phyloP scores from a whole-genome alignment of 2,113 vertebrate genomes.

The Uria lomvia region DNA sequence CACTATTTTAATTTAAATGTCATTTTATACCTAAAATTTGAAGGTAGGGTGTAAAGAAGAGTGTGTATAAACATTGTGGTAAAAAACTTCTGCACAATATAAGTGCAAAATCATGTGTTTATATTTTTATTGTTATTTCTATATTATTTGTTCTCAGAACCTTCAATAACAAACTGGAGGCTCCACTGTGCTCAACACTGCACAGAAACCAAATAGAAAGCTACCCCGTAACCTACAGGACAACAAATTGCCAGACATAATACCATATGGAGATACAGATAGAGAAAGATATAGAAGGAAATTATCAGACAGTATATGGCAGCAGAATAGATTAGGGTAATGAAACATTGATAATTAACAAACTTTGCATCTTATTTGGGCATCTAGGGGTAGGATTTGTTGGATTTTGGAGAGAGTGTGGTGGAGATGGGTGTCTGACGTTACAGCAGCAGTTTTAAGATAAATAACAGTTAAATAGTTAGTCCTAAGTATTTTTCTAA shows the following conservation, averaged over 20 bases:
- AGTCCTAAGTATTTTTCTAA: background rate
- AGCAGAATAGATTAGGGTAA: background rate
- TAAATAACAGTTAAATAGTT: too few relatives aligned
- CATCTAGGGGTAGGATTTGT: background rate
- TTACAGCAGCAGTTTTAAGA: background rate
- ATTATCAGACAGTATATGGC: background rate
- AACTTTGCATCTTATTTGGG: background rate
- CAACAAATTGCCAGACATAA: background rate
- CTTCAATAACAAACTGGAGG: background rate
- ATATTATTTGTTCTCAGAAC: background rate
- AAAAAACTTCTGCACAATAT: background rate
- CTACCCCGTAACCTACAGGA: background rate
- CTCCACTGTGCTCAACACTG: background rate
- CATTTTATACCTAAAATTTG: background rate
- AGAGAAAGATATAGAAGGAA: background rate
- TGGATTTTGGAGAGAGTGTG: background rate
- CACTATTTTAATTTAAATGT: background rate
- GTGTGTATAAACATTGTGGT: fast-evolving
- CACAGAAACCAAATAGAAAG: background rate
- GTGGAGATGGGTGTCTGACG: background rate
- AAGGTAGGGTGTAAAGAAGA: background rate
- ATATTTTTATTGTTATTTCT: background rate
- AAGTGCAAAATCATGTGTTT: background rate
- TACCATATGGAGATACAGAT: background rate
- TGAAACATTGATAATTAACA: background rate